Base-by-base conservation (phyloP, 2,113 vertebrate genomes). In the Ceuthmochares aereus region DNA sequence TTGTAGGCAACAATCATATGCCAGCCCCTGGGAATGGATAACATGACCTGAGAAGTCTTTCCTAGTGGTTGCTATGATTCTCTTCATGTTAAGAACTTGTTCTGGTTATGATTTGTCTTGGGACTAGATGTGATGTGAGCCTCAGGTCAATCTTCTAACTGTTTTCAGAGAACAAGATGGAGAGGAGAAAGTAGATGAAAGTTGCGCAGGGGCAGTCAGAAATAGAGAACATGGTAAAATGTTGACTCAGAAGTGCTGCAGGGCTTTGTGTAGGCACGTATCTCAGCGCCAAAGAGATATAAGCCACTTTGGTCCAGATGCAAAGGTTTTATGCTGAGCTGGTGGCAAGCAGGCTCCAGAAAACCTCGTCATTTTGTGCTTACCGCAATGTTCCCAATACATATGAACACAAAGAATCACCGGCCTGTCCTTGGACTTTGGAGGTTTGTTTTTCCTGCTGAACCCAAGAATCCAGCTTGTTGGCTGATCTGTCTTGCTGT, bases 61-160 rank as follows among this genome's bases (percentile, higher is more conserved):
- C 64, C 40, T 78, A 81, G 92, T 89, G 76, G 56, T 84, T 93
- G 69, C 3, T 10, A 29, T 0, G 0, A 68, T 87, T 89, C 68
- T 84, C 25, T 84, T 93, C 77, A 89, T 88, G 83, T 42, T 92
- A 91, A 91, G 80, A 80, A 68, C 84, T 87, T 96, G 89, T 95
- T 95, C 77, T 54, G 72, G 67, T 78, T 67, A 80, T 91, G 74
- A 94, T 94, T 93, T 95, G 47, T 95, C 88, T 95, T 80, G 93
- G 85, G 93, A 94, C 84, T 88, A 27, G 72, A 96, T 93, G 32
- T 47, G 74, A 90, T 95, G 32, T 92, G 72, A 93, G 93, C 90
- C 85, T 89, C 64, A 64, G 84, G 88, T 95, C 88, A 93, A 66
- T 74, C 27, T 22, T 78, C 62, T 81, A 84, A 88, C 40, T 89